These are phyloP conservation scores for Eptesicus fuscus DNA, from an alignment of 2,113 vertebrate species.

Conservation along the genomic window DNA sequence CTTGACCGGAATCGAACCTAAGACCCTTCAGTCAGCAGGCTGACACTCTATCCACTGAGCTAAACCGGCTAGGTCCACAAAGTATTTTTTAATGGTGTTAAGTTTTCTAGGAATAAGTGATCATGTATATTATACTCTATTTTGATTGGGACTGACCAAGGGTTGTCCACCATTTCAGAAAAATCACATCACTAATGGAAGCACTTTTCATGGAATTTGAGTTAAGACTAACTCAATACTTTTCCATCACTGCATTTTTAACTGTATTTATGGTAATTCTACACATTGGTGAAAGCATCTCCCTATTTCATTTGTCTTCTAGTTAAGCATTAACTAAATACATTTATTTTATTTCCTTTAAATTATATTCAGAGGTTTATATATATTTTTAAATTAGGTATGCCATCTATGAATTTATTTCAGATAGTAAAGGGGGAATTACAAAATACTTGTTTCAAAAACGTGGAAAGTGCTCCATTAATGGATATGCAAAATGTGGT, in stretches of 20 bases:
- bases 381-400: background rate
- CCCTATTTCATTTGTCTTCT: background rate
- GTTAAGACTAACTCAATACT: background rate
- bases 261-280: background rate
- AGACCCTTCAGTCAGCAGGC: too few species aligned
- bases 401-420: slow-evolving; percentile 10
- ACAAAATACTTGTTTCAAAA: too few species aligned
- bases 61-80: too few species aligned
- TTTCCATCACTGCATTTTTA: background rate
- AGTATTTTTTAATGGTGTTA: background rate
- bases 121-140: background rate
- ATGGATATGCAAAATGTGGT: background rate
- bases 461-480: background rate
- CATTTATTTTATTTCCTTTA: background rate
- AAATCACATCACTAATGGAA: background rate
- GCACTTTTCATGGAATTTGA: background rate
- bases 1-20: too few species aligned
- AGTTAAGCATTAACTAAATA: background rate
- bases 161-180: background rate
- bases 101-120: background rate
- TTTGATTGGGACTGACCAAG: background rate
- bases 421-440: background rate
- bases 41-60: too few species aligned
- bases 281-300: background rate
- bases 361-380: background rate